Base-by-base conservation (phyloP, 2,888 invertebrate genomes). In the Chrysolina oricalcia region DNA sequence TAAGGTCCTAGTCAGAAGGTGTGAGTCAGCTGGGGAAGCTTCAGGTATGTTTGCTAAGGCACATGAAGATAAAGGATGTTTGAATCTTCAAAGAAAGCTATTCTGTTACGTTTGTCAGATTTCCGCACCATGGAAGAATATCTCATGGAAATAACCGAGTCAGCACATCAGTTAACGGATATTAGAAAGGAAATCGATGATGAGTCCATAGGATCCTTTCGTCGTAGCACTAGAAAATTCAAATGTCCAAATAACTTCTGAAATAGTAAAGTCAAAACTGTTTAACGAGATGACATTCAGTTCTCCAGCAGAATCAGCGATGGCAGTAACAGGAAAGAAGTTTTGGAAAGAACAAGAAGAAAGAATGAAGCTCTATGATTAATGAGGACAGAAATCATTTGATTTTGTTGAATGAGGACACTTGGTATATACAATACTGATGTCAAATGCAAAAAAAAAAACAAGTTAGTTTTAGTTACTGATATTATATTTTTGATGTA, bases 1-100 rank as follows among this genome's bases (percentile, higher is more conserved):
- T 41, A 53, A 35, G 56, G 53, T 17, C n/a, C 69, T 53, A 53
- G 69, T 69, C 9, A 56, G 35, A 56, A 68, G 50, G 48, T 50
- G 53, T 27, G 50, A 53, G 53, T 21, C 67, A 67, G 46, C 67
- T 27, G 4, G 23, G 21, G 50, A 67, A 50, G 67, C 48, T 19
- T 67, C 48, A 15, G 21, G 11, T 21, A 9, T 5, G 8, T 35
- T 50, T 23, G 50, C 67, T 50, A 27, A 27, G 10, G 50, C 2
- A 50, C 50, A 50, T 50, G 50, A 50, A 35, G 67, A 67, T 46
- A 66, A 6, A 21, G 66, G 41, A 17, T 6, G 4, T 17, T 19
- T 64, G 9, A 66, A 46, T 67, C 17, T 68, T 0, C n/a, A 56
- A 15, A 68, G 53, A 53, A 53, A 64, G n/a, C 41, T 64, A 9